A percentile compares a stretch with the other conserved stretches of the same genome.
phyloP scores from a whole-genome alignment of 2,113 vertebrate genomes.

The Pantherophis guttatus region DNA sequence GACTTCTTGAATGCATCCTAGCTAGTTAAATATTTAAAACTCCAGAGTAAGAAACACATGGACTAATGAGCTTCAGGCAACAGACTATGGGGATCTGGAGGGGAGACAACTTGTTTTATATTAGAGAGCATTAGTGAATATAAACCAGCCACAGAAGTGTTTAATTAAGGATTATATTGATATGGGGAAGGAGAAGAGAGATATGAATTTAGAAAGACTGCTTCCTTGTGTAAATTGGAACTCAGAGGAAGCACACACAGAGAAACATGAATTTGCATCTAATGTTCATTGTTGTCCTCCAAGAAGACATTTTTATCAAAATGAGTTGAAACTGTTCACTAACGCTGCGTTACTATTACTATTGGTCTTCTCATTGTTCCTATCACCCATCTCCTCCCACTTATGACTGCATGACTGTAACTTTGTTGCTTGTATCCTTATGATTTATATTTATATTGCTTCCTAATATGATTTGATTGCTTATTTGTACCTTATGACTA shows the following conservation, averaged over 20 bases:
- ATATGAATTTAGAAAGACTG: neutral
- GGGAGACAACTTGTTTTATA: slow-evolving; percentile 59
- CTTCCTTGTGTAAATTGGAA: slow-evolving; percentile 13
- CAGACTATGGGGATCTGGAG: slow-evolving; percentile 55
- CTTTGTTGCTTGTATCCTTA: no score
- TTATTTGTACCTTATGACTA: no score
- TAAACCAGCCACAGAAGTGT: slow-evolving; percentile 49
- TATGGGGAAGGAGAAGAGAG: slow-evolving; percentile 23
- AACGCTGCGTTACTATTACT: no score
- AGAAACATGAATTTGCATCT: slow-evolving; percentile 33
- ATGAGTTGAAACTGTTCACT: no score
- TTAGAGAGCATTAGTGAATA: slow-evolving; percentile 41
- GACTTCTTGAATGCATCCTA: slow-evolving; percentile 71
- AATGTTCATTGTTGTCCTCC: neutral
- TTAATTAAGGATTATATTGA: slow-evolving; percentile 49
- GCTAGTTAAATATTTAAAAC: slow-evolving; percentile 79
- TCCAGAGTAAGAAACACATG: slow-evolving; percentile 66
- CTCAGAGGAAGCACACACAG: neutral
- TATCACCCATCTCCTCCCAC: no score
- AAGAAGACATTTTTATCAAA: neutral
- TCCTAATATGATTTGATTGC: no score
- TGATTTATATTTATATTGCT: no score
- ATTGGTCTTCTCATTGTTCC: no score
- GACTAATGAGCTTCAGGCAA: slow-evolving; percentile 72
- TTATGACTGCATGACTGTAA: no score